Base-by-base conservation (phyloP, 2,113 vertebrate species). In the Crotalus tigris region DNA sequence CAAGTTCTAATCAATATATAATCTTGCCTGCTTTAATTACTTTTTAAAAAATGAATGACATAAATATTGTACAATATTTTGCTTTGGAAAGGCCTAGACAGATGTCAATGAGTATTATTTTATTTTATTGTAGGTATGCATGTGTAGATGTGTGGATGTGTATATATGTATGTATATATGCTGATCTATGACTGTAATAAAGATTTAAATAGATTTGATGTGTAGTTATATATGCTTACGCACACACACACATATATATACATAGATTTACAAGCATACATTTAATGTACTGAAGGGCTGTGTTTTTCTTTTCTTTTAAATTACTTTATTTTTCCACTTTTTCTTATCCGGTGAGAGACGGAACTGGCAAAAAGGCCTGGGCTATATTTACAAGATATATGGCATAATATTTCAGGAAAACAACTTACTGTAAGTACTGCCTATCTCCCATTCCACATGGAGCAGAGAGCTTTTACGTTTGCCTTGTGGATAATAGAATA, bases 381-480 rank as follows among this genome's bases (percentile, higher is more conserved):
- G 44, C 13, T 19, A 44, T 57, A 88, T 92, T 51, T 88, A 53
- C 46, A 92, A 29, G 57, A 17, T 46, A 64, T 87, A 53, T 57
- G 29, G 54, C 57, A 33, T 75, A 59, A 86, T n/a, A 57, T 21
- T 75, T 92, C 33, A n/a, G 69, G 92, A 51, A 59, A 94, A 49
- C n/a, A 85, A 69, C 69, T 0, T 0, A n/a, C 90, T 95, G 86
- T 92, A 96, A 92, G 59, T 12, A 95, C 92, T 94, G 57, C 1
- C 61, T 96, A 95, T 96, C 93, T 96, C 93, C 94, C 87, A 91
- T 96, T 91, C 93, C 96, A 91, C 91, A 91, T 57, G 85, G 44
- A 90, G 53, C 59, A 96, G 96, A 94, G 94, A 95, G 57, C 58
- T 94, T 58, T 91, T 94, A 91, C 91, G 5, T 94, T 89, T 92